Evolutionary conservation across 1,140 invertebrate species (phyloP).

Genomic region (Ooceraea biroi): DNA sequence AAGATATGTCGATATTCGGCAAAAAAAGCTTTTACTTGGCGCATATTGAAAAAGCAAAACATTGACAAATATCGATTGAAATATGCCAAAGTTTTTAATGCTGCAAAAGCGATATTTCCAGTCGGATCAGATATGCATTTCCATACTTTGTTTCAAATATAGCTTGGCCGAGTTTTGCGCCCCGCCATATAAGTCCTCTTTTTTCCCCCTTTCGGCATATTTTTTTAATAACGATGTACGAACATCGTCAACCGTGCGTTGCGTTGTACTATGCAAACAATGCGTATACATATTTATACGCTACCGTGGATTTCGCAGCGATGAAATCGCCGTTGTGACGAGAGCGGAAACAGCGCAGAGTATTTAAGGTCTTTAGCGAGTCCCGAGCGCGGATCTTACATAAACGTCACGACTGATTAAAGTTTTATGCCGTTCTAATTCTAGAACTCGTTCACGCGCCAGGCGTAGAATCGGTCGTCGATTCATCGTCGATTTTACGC

Average conservation of each 20-base stretch:
- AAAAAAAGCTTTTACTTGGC: not conserved
- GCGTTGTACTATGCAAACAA: slow-evolving; percentile 55
- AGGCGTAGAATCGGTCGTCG: slow-evolving; percentile 4
- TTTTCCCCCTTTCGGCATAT: slow-evolving; percentile 7
- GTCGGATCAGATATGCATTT: slow-evolving; percentile 33
- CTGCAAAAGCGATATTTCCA: slow-evolving; percentile 34
- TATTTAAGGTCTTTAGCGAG: slow-evolving; percentile 1
- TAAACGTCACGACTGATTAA: slow-evolving; percentile 37
- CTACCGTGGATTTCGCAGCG: slow-evolving; percentile 14
- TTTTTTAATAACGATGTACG: slow-evolving; percentile 36
- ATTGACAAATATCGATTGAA: not conserved
- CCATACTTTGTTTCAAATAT: slow-evolving; percentile 33
- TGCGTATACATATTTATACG: slow-evolving; percentile 58
- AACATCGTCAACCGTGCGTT: slow-evolving; percentile 46
- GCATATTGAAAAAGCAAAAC: slow-evolving; percentile 14
- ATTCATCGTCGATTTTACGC: slow-evolving; percentile 26
- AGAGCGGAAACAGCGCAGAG: not conserved
- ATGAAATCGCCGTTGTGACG: slow-evolving; percentile 53
- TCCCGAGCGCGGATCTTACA: not conserved
- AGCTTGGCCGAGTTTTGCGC: slow-evolving; percentile 10
- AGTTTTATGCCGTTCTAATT: slow-evolving; percentile 47
- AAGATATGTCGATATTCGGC: not conserved
- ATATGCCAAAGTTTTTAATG: slow-evolving; percentile 48
- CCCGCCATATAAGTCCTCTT: slow-evolving; percentile 16
- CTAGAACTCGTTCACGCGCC: slow-evolving; percentile 3